Evolutionary conservation across 2,113 vertebrate genomes (phyloP).

Genomic region (Oryzias woworae): DNA sequence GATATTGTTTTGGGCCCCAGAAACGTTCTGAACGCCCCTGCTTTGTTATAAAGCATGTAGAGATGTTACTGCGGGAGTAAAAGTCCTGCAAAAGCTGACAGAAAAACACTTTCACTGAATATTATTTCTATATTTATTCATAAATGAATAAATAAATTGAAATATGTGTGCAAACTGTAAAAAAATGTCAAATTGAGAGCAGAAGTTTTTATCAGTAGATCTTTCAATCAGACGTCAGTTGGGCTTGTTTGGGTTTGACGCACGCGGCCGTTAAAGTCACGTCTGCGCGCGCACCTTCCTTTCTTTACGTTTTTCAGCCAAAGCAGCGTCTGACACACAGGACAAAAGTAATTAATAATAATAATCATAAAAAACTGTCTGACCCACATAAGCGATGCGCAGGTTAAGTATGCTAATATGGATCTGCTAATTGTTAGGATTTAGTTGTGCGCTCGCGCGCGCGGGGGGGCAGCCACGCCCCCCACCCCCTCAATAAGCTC

Average conservation of each 20-base stretch:
- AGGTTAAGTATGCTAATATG: conserved; percentile 80
- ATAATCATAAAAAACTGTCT: conserved; percentile 60
- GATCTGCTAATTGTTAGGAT: conserved; percentile 76
- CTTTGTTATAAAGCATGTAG: too few species aligned
- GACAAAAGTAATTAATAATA: conserved; percentile 74
- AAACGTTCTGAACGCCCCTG: too few species aligned
- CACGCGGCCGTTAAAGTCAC: conserved; percentile 65
- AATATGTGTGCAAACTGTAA: too few species aligned
- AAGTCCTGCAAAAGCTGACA: too few species aligned
- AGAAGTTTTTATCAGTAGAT: too few species aligned
- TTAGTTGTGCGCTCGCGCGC: conserved; percentile 35
- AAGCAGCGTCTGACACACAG: conserved; percentile 65
- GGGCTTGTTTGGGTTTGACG: conserved; percentile 17
- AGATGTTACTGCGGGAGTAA: too few species aligned
- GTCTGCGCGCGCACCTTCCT: conserved; percentile 34
- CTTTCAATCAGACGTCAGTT: too few species aligned
- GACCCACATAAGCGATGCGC: conserved; percentile 78
- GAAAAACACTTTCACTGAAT: too few species aligned
- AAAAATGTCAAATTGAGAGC: too few species aligned
- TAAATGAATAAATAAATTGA: too few species aligned
- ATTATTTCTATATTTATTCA: too few species aligned
- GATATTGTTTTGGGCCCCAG: too few species aligned
- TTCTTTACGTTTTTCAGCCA: conserved; percentile 22
- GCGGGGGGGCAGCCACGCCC: conserved; percentile 48
- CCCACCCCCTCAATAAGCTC: conserved; percentile 49